Evolutionary conservation across 2,888 invertebrate species (phyloP).

Genomic region (Tromatobia lineatoria): DNA sequence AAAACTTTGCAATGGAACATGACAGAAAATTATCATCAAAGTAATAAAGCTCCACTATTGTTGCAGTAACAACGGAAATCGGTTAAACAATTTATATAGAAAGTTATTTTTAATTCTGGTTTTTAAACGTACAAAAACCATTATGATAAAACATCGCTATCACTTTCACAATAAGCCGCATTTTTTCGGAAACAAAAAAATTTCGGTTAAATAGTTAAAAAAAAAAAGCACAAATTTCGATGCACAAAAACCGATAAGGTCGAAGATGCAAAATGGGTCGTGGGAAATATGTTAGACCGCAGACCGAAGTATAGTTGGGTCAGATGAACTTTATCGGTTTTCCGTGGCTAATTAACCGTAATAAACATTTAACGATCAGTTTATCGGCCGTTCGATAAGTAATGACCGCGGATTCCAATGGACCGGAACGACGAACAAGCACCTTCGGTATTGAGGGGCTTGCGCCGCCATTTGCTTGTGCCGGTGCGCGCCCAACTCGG

Average conservation of each 20-base stretch:
- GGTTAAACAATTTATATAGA: no score
- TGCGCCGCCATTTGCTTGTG: neutral
- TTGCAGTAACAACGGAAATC: no score
- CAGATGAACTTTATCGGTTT: slow-evolving; percentile 7
- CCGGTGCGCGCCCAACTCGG: neutral
- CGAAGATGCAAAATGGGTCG: neutral
- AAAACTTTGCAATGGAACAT: no score
- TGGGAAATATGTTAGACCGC: neutral
- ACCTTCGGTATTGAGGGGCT: slow-evolving; percentile 5
- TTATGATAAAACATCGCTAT: no score
- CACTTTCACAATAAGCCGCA: no score
- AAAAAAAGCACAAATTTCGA: no score
- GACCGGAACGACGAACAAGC: slow-evolving; percentile 25
- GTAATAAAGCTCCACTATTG: no score
- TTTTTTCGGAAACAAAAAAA: no score
- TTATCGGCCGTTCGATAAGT: slow-evolving; percentile 42
- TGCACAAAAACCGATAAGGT: neutral
- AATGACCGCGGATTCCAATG: slow-evolving; percentile 38
- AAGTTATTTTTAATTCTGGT: no score
- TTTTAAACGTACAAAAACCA: no score
- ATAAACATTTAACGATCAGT: slow-evolving; percentile 49
- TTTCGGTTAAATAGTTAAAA: no score
- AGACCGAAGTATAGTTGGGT: neutral
- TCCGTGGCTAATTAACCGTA: slow-evolving; percentile 44
- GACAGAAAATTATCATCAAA: no score